Percentiles rank a stretch among this genome's conserved stretches.
These are phyloP conservation scores for Acrocephalus kingi DNA, from an alignment of 2,113 vertebrate species.

Conservation along the genomic window DNA sequence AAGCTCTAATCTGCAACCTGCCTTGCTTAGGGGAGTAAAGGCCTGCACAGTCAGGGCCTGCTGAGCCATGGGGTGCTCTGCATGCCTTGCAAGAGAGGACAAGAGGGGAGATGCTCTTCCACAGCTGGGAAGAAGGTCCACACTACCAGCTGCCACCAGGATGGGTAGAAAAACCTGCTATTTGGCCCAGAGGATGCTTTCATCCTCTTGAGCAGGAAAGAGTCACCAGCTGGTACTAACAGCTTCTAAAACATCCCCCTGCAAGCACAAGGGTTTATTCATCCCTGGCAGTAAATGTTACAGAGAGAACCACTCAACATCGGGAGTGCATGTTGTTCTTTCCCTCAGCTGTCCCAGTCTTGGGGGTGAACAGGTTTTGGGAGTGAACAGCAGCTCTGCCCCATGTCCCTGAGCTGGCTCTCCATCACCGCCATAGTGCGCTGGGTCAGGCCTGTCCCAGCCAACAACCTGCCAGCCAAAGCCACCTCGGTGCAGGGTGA, in stretches of 20 bases:
- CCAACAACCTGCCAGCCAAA: neutral
- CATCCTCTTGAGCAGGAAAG: neutral
- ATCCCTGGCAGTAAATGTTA: neutral
- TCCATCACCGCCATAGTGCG: fast-evolving
- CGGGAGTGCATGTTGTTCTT: neutral
- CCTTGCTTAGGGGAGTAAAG: neutral
- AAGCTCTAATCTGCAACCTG: neutral
- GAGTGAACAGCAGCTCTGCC: neutral
- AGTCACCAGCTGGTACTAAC: neutral
- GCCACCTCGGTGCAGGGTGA: neutral
- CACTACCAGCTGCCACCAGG: neutral
- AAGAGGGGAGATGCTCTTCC: neutral
- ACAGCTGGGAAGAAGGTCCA: neutral
- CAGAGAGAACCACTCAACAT: neutral
- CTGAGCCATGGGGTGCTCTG: neutral
- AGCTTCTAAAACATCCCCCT: neutral
- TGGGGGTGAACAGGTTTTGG: neutral
- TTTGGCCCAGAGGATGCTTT: neutral
- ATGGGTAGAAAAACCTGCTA: neutral
- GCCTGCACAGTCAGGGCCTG: neutral
- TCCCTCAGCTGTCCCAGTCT: neutral
- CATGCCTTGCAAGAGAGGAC: neutral
- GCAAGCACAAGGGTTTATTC: neutral
- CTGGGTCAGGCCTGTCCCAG: neutral
- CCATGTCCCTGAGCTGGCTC: neutral